Conservation (phyloP, 2,888 invertebrate genomes). For the Trichogramma evanescens region DNA sequence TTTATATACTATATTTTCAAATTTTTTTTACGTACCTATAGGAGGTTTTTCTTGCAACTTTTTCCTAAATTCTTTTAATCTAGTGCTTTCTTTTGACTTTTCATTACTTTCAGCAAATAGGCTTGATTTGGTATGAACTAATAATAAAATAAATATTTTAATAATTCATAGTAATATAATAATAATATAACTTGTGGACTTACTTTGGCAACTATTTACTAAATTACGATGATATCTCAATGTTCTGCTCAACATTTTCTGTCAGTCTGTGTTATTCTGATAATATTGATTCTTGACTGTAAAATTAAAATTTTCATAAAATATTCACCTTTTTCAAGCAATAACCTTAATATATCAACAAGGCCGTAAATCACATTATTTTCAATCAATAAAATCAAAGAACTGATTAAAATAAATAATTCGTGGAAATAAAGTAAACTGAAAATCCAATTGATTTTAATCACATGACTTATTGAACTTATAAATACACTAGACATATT, state of each 20-base stretch:
- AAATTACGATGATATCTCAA: too few relatives aligned
- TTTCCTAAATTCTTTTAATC: slow-evolving; percentile 65
- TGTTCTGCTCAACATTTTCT: too few relatives aligned
- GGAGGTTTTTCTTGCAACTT: slow-evolving; percentile 62
- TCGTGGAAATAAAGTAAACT: not conserved
- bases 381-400: not conserved
- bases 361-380: not conserved
- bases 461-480: not conserved
- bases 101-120: slow-evolving; percentile 30
- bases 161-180: too few relatives aligned
- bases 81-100: slow-evolving; percentile 50
- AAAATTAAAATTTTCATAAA: not conserved
- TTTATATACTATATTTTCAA: not conserved
- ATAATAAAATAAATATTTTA: too few relatives aligned
- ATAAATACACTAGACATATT: not conserved
- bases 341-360: not conserved
- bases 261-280: not conserved
- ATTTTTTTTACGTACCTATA: slow-evolving; percentile 50
- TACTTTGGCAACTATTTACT: too few relatives aligned
- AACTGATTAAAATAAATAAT: not conserved
- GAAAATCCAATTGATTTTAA: not conserved
- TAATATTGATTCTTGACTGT: not conserved
- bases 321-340: not conserved
- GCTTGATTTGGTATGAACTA: slow-evolving; percentile 13
- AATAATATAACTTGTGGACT: too few relatives aligned